Base-by-base conservation (phyloP, 2,113 vertebrate genomes). In the Echinops telfairi region DNA sequence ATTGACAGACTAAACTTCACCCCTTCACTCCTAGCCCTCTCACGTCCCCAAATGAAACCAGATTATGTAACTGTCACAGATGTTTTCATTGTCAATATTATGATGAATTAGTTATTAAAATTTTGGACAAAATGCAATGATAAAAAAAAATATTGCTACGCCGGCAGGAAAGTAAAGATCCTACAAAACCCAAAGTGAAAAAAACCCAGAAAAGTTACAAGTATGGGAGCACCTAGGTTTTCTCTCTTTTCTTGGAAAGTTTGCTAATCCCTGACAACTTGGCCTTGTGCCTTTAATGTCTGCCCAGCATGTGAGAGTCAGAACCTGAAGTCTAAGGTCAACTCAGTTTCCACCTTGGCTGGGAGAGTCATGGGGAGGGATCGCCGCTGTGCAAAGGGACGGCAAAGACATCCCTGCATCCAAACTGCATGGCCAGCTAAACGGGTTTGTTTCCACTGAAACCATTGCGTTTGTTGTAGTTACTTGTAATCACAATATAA, bases 91-190 rank as follows among this genome's bases (percentile, higher is more conserved):
- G 85, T 47, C 60, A 33, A 70, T 11, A 71, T 19, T 23, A 71
- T 19, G 31, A 64, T 16, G 76, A 27, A 68, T 62, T 90, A 68
- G 14, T 38, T 77, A 93, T 36, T 22, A 40, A 89, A 27, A 8
- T 31, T 76, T n/a, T 6, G 38, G 43, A 47, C 53, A 86, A 70
- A 78, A 60, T 10, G 23, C 14, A 66, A 6, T 33, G 84, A 23
- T n/a, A 89, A 77, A 57, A 89, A 77, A 57, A 81, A 27, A 36
- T 1, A 89, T 57, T 70, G 40, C 31, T 47, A 12, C 66, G 31
- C 22, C 68, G 6, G 60, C 29, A 9, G 10, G 68, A 94, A 92
- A 79, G 80, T n/a, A 75, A 86, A 19, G 31, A 83, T 92, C 88
- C 43, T 57, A 14, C 22, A 89, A 86, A 66, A 68, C 71, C 14